Percentiles rank a stretch among this genome's conserved stretches.
Conservation (phyloP, 2,113 vertebrate species). For the Ictalurus punctatus region DNA sequence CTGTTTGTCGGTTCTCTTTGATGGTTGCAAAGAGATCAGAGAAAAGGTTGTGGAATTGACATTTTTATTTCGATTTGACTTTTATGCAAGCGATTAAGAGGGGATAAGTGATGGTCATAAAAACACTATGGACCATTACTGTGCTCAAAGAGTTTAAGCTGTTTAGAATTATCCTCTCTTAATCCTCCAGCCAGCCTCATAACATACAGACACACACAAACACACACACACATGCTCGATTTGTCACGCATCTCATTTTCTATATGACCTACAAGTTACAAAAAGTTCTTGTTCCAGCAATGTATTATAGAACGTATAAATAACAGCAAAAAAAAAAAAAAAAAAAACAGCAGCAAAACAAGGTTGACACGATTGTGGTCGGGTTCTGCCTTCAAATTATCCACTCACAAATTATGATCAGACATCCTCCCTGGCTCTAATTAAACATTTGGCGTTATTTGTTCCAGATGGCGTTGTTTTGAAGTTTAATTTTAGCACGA, state of each 20-base stretch:
- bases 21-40: constrained; percentile 30
- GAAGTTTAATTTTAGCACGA: constrained; percentile 67
- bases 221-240: constrained; percentile 6
- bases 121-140: constrained; percentile 45
- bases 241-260: constrained; percentile 42
- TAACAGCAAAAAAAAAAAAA: constrained; percentile 50
- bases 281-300: constrained; percentile 52
- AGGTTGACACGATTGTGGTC: constrained; percentile 68
- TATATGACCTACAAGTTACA: constrained; percentile 30
- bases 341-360: constrained; percentile 64
- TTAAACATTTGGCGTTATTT: constrained; percentile 80
- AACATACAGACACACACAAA: constrained; percentile 32
- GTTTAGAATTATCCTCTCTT: constrained; percentile 52
- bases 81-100: constrained; percentile 45
- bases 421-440: constrained; percentile 76
- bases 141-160: constrained; percentile 45
- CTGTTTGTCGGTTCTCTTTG: constrained; percentile 33
- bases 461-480: constrained; percentile 78
- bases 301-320: constrained; percentile 49
- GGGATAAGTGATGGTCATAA: constrained; percentile 27
- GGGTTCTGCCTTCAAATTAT: constrained; percentile 78
- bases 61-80: constrained; percentile 34
- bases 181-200: constrained; percentile 32
- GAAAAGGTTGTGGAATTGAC: constrained; percentile 22
- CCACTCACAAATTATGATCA: constrained; percentile 75